Conservation (phyloP, 2,113 vertebrate genomes). For the Chionomys nivalis region DNA sequence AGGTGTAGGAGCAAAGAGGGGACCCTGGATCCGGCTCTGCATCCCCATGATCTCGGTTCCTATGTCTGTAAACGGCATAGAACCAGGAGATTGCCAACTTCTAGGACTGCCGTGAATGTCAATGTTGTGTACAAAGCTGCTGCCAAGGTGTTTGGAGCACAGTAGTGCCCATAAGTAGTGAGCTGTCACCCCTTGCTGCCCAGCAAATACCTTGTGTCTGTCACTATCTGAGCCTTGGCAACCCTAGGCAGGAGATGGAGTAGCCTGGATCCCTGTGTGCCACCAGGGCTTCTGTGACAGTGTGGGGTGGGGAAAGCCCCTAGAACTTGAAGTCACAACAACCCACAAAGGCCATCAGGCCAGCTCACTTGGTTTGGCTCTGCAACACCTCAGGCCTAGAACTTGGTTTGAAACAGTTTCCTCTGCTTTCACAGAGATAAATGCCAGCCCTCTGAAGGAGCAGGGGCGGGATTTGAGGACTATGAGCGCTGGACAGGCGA, state of each 20-base stretch:
- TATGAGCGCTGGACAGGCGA: neutral
- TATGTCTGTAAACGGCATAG: neutral
- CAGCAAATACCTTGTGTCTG: neutral
- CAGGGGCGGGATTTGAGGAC: neutral
- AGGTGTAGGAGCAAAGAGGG: neutral
- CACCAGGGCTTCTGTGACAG: neutral
- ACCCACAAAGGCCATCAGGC: fast-evolving
- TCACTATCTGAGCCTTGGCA: neutral
- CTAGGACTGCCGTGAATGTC: fast-evolving
- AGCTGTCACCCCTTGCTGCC: neutral
- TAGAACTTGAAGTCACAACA: neutral
- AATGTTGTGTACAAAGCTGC: fast-evolving
- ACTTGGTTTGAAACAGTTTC: neutral
- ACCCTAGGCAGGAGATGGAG: neutral
- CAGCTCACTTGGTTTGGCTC: fast-evolving
- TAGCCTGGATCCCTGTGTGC: fast-evolving
- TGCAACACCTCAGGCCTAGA: neutral
- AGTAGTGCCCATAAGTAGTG: fast-evolving
- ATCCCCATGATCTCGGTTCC: neutral
- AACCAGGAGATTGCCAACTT: fast-evolving
- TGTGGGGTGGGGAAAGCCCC: neutral
- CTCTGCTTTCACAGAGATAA: neutral
- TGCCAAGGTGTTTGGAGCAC: neutral
- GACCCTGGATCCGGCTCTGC: neutral
- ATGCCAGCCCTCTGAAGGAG: neutral